Conservation (phyloP, 2,797 vertebrate genomes). For the Melanotaenia boesemani region DNA sequence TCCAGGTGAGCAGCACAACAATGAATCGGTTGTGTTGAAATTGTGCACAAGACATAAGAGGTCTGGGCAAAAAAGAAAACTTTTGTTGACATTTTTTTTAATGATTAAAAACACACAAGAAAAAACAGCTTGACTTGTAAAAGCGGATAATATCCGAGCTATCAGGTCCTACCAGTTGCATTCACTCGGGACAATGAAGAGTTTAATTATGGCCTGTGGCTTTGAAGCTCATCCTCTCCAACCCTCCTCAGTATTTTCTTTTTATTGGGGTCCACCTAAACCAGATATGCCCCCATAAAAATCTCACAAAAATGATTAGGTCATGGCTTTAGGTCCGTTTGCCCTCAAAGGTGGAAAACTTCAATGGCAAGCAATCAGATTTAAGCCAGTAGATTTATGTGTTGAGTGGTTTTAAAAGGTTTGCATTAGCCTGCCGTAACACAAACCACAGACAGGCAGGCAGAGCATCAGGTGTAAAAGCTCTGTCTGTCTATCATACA, state of each 20-base stretch:
- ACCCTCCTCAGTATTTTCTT: slow-evolving; percentile 7
- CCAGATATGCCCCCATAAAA: slow-evolving; percentile 50
- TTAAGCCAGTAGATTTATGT: slow-evolving; percentile 59
- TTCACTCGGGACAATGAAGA: slow-evolving; percentile 14
- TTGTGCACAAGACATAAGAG: background rate
- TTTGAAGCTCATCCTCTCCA: slow-evolving; percentile 15
- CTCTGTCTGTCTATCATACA: slow-evolving; percentile 72
- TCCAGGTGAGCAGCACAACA: slow-evolving; percentile 32
- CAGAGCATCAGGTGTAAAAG: slow-evolving; percentile 68
- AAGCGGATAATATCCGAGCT: slow-evolving; percentile 18
- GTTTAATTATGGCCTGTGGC: slow-evolving; percentile 25
- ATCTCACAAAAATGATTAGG: slow-evolving; percentile 54
- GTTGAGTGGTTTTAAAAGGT: slow-evolving; percentile 68
- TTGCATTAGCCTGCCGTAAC: slow-evolving; percentile 62
- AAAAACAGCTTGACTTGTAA: background rate
- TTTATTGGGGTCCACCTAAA: slow-evolving; percentile 41
- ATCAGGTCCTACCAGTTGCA: background rate
- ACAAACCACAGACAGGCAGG: slow-evolving; percentile 42
- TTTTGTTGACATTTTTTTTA: background rate
- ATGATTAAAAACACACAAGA: background rate
- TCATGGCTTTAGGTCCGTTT: slow-evolving; percentile 45
- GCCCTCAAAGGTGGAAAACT: slow-evolving; percentile 49
- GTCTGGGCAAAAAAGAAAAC: background rate
- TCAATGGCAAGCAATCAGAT: slow-evolving; percentile 71
- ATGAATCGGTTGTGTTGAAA: slow-evolving; percentile 31